These are phyloP conservation scores for Drosophila rhopaloa DNA, from an alignment of 1,140 invertebrate species.

Conservation along the genomic window DNA sequence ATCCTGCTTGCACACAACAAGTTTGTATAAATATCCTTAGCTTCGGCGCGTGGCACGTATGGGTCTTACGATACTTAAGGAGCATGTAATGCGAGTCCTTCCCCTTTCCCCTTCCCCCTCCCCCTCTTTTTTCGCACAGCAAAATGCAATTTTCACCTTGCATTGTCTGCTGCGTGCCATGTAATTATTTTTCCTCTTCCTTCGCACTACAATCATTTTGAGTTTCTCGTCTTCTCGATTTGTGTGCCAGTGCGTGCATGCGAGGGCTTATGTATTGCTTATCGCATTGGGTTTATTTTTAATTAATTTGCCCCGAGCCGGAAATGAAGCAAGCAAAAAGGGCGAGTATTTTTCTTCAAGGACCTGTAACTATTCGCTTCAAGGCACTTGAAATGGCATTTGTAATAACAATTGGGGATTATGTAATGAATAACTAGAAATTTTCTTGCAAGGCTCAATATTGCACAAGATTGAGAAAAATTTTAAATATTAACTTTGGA, in stretches of 20 bases:
- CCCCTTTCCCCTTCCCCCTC: background rate
- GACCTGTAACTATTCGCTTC: background rate
- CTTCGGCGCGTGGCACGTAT: slow-evolving; percentile 58
- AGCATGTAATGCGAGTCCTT: slow-evolving; percentile 64
- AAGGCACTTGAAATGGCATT: too few species aligned
- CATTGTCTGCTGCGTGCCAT: slow-evolving; percentile 62
- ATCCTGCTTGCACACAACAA: slow-evolving; percentile 29
- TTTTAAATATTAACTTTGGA: too few species aligned
- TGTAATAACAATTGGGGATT: too few species aligned
- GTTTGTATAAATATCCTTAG: slow-evolving; percentile 64
- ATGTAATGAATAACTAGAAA: too few species aligned
- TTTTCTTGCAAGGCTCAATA: too few species aligned
- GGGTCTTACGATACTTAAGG: slow-evolving; percentile 62
- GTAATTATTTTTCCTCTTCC: slow-evolving; percentile 61
- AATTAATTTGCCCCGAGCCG: slow-evolving; percentile 59
- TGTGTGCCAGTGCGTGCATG: slow-evolving; percentile 10
- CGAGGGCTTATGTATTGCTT: slow-evolving; percentile 16
- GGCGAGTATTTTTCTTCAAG: background rate
- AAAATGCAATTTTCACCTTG: slow-evolving; percentile 74
- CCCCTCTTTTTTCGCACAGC: background rate
- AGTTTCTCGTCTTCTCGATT: slow-evolving; percentile 45
- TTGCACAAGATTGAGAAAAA: too few species aligned
- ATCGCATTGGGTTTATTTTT: slow-evolving; percentile 38
- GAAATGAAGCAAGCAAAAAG: slow-evolving; percentile 19
- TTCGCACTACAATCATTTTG: slow-evolving; percentile 18